Base-by-base conservation (phyloP, 2,888 invertebrate species). In the Sympetrum striolatum region DNA sequence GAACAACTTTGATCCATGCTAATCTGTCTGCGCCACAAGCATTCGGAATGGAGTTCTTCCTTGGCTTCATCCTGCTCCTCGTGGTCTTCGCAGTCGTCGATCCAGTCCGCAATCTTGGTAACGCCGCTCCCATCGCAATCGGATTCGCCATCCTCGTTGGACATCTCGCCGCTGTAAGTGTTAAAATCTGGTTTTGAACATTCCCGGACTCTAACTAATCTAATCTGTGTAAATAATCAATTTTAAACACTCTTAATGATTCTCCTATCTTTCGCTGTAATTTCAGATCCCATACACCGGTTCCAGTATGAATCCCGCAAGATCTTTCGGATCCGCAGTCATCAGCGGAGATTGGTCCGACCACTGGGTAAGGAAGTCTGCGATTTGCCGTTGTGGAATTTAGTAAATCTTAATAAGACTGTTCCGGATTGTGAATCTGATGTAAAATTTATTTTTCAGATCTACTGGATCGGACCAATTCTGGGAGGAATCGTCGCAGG, bases 1-100 rank as follows among this genome's bases (percentile, higher is more conserved):
- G 98, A 0, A 95, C 96, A 91, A 98, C 98, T 0, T 93, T 93
- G 0, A 94, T 98, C 22, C 95, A 95, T 0, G 91, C 93, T 1
- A 95, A 95, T 80, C 94, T 98, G 37, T 95, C 95, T 0, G 95
- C 96, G 1, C 95, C 96, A 1, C 98, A 98, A 94, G 98, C 97
- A 10, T 95, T 98, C 93, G 98, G 98, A 64, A 96, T 98, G 91
- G 98, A 98, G 93, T 98, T 98, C 94, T 96, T 98, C 95, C 95
- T 98, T 90, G 98, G 98, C 80, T 97, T 98, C 93, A 95, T 98
- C n/a, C 95, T 98, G 91, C 96, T 98, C 60, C 95, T 98, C 92
- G 97, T 97, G 4, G 97, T 98, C n/a, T 98, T 97, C 93, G 98
- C 98, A 91, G 98, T 97, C 53, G 97, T 97, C 92, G 98, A 98